Evolutionary conservation across 2,888 invertebrate genomes (phyloP).

Genomic region (Amphipoea lucens): DNA sequence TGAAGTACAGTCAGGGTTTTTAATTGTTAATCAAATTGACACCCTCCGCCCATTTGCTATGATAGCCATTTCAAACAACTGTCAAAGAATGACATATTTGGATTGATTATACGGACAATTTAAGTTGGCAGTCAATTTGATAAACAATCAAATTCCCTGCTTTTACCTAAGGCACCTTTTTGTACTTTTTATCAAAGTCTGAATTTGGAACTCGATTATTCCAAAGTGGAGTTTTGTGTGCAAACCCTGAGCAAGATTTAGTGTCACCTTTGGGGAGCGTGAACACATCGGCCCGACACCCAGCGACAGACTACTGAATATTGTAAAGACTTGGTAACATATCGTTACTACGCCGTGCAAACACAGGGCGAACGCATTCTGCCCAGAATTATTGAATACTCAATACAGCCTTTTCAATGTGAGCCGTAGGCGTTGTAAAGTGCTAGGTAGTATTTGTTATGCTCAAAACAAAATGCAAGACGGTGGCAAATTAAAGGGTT

Average conservation of each 20-base stretch:
- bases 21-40: neutral
- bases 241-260: constrained; percentile 13
- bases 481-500: neutral
- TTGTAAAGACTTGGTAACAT: constrained; percentile 40
- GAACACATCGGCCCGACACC: constrained; percentile 12
- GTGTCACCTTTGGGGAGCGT: constrained; percentile 10
- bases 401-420: neutral
- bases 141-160: neutral
- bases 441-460: neutral
- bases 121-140: neutral
- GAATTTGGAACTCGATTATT: neutral
- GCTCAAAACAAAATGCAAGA: neutral
- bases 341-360: constrained; percentile 14
- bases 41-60: neutral
- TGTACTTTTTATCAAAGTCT: too few species aligned
- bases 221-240: constrained; percentile 11
- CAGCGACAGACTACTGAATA: constrained; percentile 49
- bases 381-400: constrained; percentile 9
- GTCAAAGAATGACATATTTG: neutral
- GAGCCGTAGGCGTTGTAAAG: neutral
- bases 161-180: rapidly evolving
- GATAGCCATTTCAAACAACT: neutral
- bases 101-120: neutral
- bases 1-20: too few species aligned
- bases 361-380: constrained; percentile 7